Evolutionary conservation across 2,113 vertebrate genomes (phyloP).

Genomic region (Catharus fuscescens): DNA sequence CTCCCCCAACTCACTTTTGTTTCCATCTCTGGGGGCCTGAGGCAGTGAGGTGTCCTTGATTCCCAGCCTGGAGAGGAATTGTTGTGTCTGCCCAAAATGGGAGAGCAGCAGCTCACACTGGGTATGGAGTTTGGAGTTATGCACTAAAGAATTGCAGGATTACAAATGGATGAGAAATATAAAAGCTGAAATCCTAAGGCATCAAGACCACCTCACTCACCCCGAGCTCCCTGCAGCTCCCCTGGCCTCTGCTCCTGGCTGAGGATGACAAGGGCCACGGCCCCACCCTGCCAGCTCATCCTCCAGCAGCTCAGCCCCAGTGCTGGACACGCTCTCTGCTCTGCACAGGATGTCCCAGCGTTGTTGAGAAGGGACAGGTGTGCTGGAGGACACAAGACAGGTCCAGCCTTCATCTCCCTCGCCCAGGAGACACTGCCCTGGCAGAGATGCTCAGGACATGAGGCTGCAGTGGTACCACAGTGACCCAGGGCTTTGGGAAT

Average conservation of each 20-base stretch:
- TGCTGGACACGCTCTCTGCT: neutral
- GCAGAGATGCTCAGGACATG: neutral
- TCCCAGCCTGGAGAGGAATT: too few species aligned
- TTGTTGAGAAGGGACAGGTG: fast-evolving
- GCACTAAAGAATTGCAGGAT: too few species aligned
- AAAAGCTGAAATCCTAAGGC: neutral
- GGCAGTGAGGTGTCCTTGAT: too few species aligned
- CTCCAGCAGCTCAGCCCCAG: neutral
- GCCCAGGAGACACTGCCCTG: neutral
- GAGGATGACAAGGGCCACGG: fast-evolving
- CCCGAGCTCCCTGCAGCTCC: neutral
- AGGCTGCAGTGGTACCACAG: neutral
- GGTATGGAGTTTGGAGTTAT: too few species aligned
- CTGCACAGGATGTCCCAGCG: neutral
- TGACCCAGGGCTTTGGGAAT: neutral
- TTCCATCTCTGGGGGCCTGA: too few species aligned
- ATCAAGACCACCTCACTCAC: neutral
- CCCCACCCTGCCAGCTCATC: neutral
- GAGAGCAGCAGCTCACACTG: too few species aligned
- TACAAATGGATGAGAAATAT: neutral
- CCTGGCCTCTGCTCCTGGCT: neutral
- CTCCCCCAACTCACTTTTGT: too few species aligned
- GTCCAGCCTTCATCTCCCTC: neutral
- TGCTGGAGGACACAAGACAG: neutral
- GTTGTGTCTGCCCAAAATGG: too few species aligned